Evolutionary conservation across 2,797 vertebrate species (phyloP).

Genomic region (Sardinella longiceps): DNA sequence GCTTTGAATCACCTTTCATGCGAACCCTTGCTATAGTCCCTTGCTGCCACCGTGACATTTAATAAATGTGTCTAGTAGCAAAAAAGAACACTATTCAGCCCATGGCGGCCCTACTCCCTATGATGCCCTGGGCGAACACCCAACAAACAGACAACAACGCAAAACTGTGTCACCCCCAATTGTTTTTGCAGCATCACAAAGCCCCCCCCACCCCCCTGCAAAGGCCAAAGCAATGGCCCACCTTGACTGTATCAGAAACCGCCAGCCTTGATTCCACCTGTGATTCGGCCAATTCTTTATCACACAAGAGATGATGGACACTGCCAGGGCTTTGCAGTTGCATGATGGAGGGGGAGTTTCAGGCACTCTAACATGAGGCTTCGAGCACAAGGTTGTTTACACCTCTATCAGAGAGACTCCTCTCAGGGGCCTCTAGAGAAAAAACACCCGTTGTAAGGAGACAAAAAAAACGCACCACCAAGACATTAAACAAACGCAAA

Average conservation of each 20-base stretch:
- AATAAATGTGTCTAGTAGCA: constrained; percentile 16
- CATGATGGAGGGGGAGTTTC: constrained; percentile 74
- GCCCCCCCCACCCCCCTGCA: too few relatives aligned
- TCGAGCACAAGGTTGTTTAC: constrained; percentile 72
- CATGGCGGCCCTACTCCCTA: too few relatives aligned
- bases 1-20: constrained; percentile 27
- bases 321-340: constrained; percentile 67
- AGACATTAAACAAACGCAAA: constrained; percentile 55
- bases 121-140: too few relatives aligned
- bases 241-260: too few relatives aligned
- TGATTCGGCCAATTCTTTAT: constrained; percentile 58
- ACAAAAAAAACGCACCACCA: constrained; percentile 45
- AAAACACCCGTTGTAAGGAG: constrained; percentile 52
- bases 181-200: too few relatives aligned
- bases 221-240: too few relatives aligned
- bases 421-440: constrained; percentile 50
- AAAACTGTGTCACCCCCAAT: too few relatives aligned
- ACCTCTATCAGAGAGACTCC: constrained; percentile 59
- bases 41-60: constrained; percentile 1
- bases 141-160: too few relatives aligned
- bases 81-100: constrained; percentile 41
- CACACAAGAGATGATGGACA: constrained; percentile 72
- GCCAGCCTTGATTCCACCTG: too few relatives aligned
- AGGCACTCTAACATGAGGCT: constrained; percentile 76
- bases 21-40: neutral